Conservation (phyloP, 1,140 invertebrate genomes). For the Papilio polytes region DNA sequence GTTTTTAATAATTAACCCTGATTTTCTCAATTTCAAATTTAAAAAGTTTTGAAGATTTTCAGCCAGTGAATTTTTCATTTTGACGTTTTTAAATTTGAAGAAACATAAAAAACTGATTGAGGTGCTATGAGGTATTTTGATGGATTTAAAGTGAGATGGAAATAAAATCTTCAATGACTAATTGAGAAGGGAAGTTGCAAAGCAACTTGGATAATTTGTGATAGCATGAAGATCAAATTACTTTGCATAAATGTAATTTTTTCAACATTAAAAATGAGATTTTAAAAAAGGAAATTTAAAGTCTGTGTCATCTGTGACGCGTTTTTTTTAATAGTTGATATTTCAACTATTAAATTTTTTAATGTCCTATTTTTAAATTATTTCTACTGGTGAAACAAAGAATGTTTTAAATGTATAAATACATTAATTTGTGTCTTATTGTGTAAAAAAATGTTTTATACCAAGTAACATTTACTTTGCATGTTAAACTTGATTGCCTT, state of each 20-base stretch:
- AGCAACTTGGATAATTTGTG: background rate
- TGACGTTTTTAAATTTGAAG: background rate
- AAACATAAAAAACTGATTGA: constrained; percentile 20
- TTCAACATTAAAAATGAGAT: background rate
- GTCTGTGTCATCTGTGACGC: background rate
- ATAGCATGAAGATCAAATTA: background rate
- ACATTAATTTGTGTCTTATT: constrained; percentile 3
- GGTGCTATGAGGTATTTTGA: constrained; percentile 28
- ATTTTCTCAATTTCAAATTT: background rate
- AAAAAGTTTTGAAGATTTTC: background rate
- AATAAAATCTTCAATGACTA: constrained; percentile 9
- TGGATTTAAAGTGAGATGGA: background rate
- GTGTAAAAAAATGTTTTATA: background rate
- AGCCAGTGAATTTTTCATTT: background rate
- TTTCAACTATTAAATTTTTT: no score
- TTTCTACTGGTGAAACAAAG: background rate
- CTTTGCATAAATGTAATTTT: background rate
- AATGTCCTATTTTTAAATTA: background rate
- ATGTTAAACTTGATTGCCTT: background rate
- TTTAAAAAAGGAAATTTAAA: background rate
- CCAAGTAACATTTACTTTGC: background rate
- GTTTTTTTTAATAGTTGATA: background rate
- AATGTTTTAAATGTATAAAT: background rate
- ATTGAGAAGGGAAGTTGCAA: background rate
- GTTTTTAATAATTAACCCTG: background rate